Conservation (phyloP, 2,888 invertebrate species). For the Aelia acuminata region DNA sequence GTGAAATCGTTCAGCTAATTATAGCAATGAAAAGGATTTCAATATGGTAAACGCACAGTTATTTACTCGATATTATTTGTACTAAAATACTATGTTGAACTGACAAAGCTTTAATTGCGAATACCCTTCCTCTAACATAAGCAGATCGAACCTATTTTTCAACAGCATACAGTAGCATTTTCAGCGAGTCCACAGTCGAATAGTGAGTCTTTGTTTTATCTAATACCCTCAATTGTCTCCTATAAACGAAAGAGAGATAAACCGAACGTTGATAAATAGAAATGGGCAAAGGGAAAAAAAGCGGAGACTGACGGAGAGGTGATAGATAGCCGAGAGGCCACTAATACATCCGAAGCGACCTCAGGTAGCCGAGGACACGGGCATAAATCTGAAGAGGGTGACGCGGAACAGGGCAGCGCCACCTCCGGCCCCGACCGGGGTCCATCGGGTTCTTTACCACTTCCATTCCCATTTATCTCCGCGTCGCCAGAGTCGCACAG, state of each 20-base stretch:
- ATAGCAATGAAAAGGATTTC: neutral
- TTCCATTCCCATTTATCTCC: neutral
- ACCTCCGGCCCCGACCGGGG: neutral
- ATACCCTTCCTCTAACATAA: neutral
- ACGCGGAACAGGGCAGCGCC: slow-evolving; percentile 23
- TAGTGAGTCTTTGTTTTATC: neutral
- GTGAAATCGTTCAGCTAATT: neutral
- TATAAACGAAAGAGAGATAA: neutral
- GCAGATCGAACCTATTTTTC: too few species aligned
- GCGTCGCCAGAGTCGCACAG: neutral
- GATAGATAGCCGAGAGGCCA: slow-evolving; percentile 31
- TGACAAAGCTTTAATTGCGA: neutral
- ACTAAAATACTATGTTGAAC: neutral
- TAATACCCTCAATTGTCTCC: neutral
- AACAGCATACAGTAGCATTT: neutral
- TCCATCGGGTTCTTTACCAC: slow-evolving; percentile 12
- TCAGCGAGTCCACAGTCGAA: neutral
- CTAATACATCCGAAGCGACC: slow-evolving; percentile 7
- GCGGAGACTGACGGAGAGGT: neutral
- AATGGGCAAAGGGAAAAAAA: neutral
- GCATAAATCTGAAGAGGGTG: slow-evolving; percentile 46
- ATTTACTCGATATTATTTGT: neutral
- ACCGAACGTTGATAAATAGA: neutral
- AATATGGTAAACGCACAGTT: neutral
- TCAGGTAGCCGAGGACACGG: slow-evolving; percentile 23